Evolutionary conservation across 2,797 vertebrate species (phyloP), one percentile per base, ranked within the genome.

Genomic region (Poeciliopsis infans): DNA sequence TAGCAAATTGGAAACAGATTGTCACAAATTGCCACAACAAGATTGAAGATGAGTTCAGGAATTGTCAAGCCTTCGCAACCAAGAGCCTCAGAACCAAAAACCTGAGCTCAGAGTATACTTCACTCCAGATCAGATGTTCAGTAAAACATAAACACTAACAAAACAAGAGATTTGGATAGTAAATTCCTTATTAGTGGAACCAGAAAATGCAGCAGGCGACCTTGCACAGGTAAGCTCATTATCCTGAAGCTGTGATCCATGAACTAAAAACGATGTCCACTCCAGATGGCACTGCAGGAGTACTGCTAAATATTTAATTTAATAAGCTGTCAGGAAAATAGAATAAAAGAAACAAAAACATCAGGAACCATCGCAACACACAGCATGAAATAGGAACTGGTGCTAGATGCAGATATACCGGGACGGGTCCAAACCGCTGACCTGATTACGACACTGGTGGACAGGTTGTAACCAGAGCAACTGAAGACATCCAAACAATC

Each of bases 1-100:
- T 93, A 86, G 89, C 79, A 81, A 94, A 72, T 83, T 85, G 89
- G 88, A 93, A 92, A 78, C 79, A 78, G 57, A 85, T 28, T 82
- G 81, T 85, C 85, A 79, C 72, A 78, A 57, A 85, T 28, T 82
- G 82, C 83, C 87, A 79, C 73, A 83, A 84, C 74, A 87, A 88
- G 87, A 91, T 89, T 83, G 43, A 68, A 84, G 82, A 89, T 74
- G 85, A 87, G 61, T 84, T 73, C 49, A 59, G 79, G 20, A 61
- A 23, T 87, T 83, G 88, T 89, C 88, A 82, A 76, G 36, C 77
- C 77, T 33, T 72, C 68, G 39, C 15, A 3, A 72, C 72, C 83
- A 73, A 84, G 61, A 75, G 47, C 69, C 71, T 73, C 66, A 16
- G 16, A 77, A 75, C 79, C 78, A 53, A 28, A 1, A 31, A 80